Conservation (phyloP, 2,113 vertebrate species). For the Thunnus maccoyii region DNA sequence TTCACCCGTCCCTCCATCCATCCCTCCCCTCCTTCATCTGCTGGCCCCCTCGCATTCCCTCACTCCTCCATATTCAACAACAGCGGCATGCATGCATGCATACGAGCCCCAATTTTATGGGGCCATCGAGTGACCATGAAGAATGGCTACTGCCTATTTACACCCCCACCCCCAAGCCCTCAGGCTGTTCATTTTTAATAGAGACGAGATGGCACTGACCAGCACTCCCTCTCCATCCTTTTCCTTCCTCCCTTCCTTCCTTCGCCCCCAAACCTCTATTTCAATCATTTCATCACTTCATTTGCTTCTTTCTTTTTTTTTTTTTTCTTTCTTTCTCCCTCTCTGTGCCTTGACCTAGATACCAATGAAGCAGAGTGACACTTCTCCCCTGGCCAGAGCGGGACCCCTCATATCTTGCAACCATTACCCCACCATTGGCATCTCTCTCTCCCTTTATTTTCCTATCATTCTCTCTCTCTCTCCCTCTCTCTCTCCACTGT, state of each 20-base stretch:
- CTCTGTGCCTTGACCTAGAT: slow-evolving; percentile 88
- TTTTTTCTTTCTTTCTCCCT: slow-evolving; percentile 48
- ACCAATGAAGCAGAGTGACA: slow-evolving; percentile 83
- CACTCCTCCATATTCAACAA: slow-evolving; percentile 77
- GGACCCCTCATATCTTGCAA: slow-evolving; percentile 62
- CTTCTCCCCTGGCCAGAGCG: slow-evolving; percentile 84
- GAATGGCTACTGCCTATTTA: slow-evolving; percentile 66
- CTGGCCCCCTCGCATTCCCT: slow-evolving; percentile 64
- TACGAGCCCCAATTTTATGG: slow-evolving; percentile 63
- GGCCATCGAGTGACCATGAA: slow-evolving; percentile 66
- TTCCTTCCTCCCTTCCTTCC: slow-evolving; percentile 41
- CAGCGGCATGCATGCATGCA: slow-evolving; percentile 62
- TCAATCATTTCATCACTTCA: slow-evolving; percentile 82
- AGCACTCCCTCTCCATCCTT: slow-evolving; percentile 43
- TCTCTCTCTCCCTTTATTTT: slow-evolving; percentile 59
- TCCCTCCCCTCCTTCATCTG: slow-evolving; percentile 51
- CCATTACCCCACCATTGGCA: slow-evolving; percentile 67
- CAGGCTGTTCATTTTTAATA: slow-evolving; percentile 72
- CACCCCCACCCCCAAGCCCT: slow-evolving; percentile 51
- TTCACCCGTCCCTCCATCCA: slow-evolving; percentile 65
- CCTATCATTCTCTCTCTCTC: slow-evolving; percentile 47
- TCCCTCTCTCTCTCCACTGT: slow-evolving; percentile 78
- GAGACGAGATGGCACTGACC: slow-evolving; percentile 69
- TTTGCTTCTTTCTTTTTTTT: slow-evolving; percentile 74
- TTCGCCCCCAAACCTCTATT: slow-evolving; percentile 67